Evolutionary conservation across 2,797 vertebrate genomes (phyloP), one percentile per base, ranked within the genome.

Genomic region (Lacerta viridis): DNA sequence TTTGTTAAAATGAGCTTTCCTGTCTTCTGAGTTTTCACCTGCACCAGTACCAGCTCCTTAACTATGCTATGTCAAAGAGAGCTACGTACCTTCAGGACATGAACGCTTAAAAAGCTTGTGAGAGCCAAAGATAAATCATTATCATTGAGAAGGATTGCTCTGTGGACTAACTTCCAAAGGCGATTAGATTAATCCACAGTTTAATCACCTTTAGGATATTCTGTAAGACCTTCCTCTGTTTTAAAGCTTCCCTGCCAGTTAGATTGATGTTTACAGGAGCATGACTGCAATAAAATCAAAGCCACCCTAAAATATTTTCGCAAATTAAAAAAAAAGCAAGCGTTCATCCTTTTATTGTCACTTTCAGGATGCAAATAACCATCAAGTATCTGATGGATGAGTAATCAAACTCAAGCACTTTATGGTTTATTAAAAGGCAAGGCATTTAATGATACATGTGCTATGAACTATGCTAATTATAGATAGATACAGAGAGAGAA

Each of bases 81-180:
- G 69, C 79, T 83, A 79, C 43, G 84, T 77, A 33, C 43, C 46
- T 86, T 83, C 85, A 83, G 87, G 74, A 75, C 41, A 78, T 1
- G 75, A 69, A 50, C 68, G 61, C 41, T 8, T 36, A 4, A 0
- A 25, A 41, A n/a, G 80, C 1, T 1, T 33, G n/a, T 27, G 76
- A 82, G 61, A 89, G 46, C 46, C 46, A 5, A 55, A 91, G 76
- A 80, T 15, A 85, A 86, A 83, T 39, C 80, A 80, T 0, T 84
- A 7, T 83, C 59, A 36, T 50, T 59, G 41, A 66, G 1, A 43
- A 85, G 89, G 79, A 85, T 85, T 85, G 88, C 29, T 81, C 77
- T 87, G 77, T 82, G 78, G 83, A 85, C 79, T 77, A 80, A 80
- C 86, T 89, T 93, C 59, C 85, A 85, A 89, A 88, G 68, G 7